phyloP scores from a whole-genome alignment of 1,140 invertebrate species.

The Bombyx mori region ASM3026992v2 NC_085107.1:11388501-11389000 shows the following conservation, averaged over 20 bases:
- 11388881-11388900: constrained; percentile 61
- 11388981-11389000: no score
- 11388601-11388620: constrained; percentile 56
- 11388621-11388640: constrained; percentile 56
- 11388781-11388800: constrained; percentile 41
- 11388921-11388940: constrained; percentile 28
- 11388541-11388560: constrained; percentile 54
- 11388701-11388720: constrained; percentile 50
- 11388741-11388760: constrained; percentile 45
- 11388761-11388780: constrained; percentile 55
- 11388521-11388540: constrained; percentile 54
- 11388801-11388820: constrained; percentile 26
- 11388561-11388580: constrained; percentile 56
- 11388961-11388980: no score
- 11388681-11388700: constrained; percentile 58
- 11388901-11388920: constrained; percentile 58
- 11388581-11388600: constrained; percentile 59
- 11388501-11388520: constrained; percentile 42
- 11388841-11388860: constrained; percentile 38
- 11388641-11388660: constrained; percentile 48
- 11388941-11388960: no score
- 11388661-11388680: constrained; percentile 62
- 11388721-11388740: constrained; percentile 29
- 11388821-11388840: constrained; percentile 45
- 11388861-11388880: constrained; percentile 46